Evolutionary conservation across 2,888 invertebrate genomes (phyloP).

Genomic region (Lepidocyrtoides sp.): DNA sequence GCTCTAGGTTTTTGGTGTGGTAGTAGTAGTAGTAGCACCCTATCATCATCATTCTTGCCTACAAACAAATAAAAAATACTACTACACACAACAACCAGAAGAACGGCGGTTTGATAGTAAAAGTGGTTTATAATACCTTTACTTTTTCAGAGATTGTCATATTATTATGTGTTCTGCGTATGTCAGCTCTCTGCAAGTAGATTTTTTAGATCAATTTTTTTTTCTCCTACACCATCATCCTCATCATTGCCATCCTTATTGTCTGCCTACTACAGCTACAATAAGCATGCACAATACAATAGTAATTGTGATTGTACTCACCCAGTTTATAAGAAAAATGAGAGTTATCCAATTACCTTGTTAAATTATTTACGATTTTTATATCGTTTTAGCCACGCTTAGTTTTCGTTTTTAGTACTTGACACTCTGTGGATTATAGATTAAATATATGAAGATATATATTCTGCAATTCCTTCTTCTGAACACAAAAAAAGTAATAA

Average conservation of each 20-base stretch:
- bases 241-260: not conserved
- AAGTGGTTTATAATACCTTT: conserved; percentile 54
- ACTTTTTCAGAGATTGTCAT: conserved; percentile 52
- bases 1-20: conserved; percentile 18
- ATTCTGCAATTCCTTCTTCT: not conserved
- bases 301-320: conserved; percentile 28
- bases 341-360: conserved; percentile 74
- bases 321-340: conserved; percentile 40
- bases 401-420: conserved; percentile 52
- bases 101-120: conserved; percentile 63
- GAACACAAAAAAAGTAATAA: conserved; percentile 8
- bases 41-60: conserved; percentile 21
- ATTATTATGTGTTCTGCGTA: not conserved
- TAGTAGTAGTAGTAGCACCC: conserved; percentile 34
- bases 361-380: conserved; percentile 74
- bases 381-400: conserved; percentile 64
- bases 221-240: not conserved
- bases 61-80: conserved; percentile 4
- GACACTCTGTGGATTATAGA: conserved; percentile 23
- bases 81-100: conserved; percentile 8
- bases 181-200: conserved; percentile 27
- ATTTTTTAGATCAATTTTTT: conserved; percentile 44
- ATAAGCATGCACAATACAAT: conserved; percentile 9
- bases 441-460: not conserved
- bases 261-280: not conserved